Base-by-base conservation (phyloP, 2,113 vertebrate genomes). In the Grus americana region DNA sequence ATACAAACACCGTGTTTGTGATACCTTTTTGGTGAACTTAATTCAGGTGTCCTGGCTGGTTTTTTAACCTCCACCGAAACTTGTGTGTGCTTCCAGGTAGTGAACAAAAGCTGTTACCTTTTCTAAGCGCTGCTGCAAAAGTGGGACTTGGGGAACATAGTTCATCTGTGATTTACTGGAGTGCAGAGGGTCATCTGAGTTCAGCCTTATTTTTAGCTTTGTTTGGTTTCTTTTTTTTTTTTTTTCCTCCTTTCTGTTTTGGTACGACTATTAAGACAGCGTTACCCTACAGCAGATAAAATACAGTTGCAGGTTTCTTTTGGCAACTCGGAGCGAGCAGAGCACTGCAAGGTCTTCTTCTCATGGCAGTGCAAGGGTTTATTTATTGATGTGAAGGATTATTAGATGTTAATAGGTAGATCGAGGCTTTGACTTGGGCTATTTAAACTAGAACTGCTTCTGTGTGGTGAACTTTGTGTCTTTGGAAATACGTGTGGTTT, bases 131-230 rank as follows among this genome's bases (percentile, higher is more conserved):
- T 44, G 82, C 54, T 62, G 29, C 32, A 27, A 12, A 72, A 93
- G 30, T 3, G 59, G 76, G 68, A 52, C 62, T 54, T 10, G 12
- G 32, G 52, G 90, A 95, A 84, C 92, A 58, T 10, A 92, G 88
- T 96, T 97, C 90, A 83, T 88, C 83, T 62, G 80, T 88, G 91
- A 80, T 92, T 79, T 95, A 87, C 91, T 63, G 76, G 89, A 95
- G 90, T 67, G 92, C 49, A 42, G 44, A 27, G 57, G 92, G 93
- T 97, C 95, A 97, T 67, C 89, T 15, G 63, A 95, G 90, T 97
- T 96, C 92, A 97, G 81, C 81, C 50, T 83, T 95, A 94, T 97
- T 97, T 95, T 96, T 92, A 96, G 92, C 74, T 63, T 73, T 76
- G 72, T 95, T 96, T 84, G 38, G 49, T 75, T 90, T 80, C 71